phyloP scores from a whole-genome alignment of 1,140 invertebrate species.

The Lepidurus arcticus region DNA sequence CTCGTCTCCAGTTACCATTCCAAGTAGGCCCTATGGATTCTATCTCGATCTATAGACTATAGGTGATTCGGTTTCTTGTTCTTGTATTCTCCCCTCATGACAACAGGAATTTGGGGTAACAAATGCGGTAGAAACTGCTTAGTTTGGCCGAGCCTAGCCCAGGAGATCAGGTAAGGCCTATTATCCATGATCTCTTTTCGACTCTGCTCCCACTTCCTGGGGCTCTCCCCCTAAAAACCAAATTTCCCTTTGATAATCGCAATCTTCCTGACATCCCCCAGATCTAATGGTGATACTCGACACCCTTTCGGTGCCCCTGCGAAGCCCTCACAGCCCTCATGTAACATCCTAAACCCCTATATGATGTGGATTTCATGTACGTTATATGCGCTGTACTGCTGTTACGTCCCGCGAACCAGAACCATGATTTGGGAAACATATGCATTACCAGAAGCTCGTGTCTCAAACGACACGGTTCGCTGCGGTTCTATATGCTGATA shows the following conservation, averaged over 20 bases:
- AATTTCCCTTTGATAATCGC: not conserved
- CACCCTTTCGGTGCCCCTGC: not conserved
- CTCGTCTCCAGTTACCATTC: not conserved
- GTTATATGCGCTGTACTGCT: not conserved
- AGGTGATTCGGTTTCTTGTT: not conserved
- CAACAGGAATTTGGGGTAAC: conserved; percentile 9
- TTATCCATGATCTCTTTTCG: conserved; percentile 6
- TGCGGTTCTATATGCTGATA: not conserved
- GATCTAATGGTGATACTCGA: conserved; percentile 15
- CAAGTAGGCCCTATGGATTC: conserved; percentile 10
- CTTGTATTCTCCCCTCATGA: not conserved
- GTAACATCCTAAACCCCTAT: not conserved
- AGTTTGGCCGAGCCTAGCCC: not conserved
- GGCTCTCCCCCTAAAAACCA: not conserved
- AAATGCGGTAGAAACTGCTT: not conserved
- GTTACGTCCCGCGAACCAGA: not conserved
- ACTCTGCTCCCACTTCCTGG: conserved; percentile 11
- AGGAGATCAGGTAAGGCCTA: conserved; percentile 7
- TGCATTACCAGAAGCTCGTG: not conserved
- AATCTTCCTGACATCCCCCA: conserved; percentile 3
- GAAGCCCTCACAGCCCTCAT: not conserved
- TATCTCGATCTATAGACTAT: not conserved
- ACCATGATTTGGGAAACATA: not conserved
- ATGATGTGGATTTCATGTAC: not conserved
- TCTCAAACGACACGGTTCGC: not conserved